phyloP scores from a whole-genome alignment of 2,113 vertebrate species.

The Anthoscopus minutus region DNA sequence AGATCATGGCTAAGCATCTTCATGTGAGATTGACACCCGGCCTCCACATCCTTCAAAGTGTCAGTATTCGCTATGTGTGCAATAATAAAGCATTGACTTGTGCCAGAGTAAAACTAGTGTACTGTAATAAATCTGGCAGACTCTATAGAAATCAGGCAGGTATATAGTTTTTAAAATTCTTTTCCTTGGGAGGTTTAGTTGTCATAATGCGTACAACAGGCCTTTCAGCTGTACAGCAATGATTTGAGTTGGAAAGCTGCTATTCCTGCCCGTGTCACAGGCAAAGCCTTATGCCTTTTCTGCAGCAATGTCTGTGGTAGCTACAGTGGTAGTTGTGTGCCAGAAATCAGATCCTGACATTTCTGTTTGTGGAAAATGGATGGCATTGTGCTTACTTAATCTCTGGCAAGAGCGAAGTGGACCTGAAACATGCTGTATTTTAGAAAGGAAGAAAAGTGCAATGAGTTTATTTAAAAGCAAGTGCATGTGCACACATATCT shows the following conservation, averaged over 20 bases:
- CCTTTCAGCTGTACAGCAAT: background rate
- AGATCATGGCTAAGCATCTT: background rate
- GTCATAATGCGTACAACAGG: background rate
- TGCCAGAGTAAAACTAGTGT: background rate
- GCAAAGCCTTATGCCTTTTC: background rate
- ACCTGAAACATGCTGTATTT: background rate
- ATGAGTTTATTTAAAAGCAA: background rate
- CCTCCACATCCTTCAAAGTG: background rate
- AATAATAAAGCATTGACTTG: background rate
- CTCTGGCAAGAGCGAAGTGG: background rate
- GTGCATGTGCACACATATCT: accelerated
- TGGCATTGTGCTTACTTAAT: background rate
- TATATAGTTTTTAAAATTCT: background rate
- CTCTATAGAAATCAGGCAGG: background rate
- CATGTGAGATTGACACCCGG: background rate
- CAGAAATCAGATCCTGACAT: background rate
- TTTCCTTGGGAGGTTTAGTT: background rate
- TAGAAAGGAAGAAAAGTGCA: background rate
- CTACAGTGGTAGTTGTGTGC: background rate
- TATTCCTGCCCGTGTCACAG: background rate
- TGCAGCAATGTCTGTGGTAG: background rate
- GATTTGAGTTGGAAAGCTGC: background rate
- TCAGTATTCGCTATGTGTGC: background rate
- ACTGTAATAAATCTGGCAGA: background rate
- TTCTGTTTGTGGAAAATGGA: background rate